Percentiles rank a stretch among this genome's conserved stretches.
Evolutionary conservation across 2,888 invertebrate species (phyloP).

Genomic region (Leucoma salicis): DNA sequence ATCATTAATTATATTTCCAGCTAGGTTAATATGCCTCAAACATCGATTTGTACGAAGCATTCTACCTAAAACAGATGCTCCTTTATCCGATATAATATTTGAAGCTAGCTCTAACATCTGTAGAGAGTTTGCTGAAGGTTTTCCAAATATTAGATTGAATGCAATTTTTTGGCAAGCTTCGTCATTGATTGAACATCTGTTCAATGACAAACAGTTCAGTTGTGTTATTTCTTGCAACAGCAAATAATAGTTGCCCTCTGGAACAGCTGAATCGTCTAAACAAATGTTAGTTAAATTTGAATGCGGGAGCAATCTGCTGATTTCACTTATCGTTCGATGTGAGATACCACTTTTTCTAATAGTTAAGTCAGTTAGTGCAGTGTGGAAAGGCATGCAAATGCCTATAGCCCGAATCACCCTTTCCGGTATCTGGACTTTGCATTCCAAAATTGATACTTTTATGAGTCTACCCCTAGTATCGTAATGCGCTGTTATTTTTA

Average conservation of each 20-base stretch:
- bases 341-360: slow-evolving; percentile 37
- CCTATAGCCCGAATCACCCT: slow-evolving; percentile 44
- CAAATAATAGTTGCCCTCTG: slow-evolving; percentile 43
- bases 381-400: slow-evolving; percentile 49
- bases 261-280: slow-evolving; percentile 46
- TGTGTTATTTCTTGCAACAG: slow-evolving; percentile 41
- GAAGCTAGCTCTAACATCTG: slow-evolving; percentile 45
- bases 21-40: slow-evolving; percentile 33
- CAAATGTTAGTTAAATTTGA: slow-evolving; percentile 55
- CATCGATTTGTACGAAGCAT: slow-evolving; percentile 11
- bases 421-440: slow-evolving; percentile 25
- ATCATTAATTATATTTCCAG: slow-evolving; percentile 32
- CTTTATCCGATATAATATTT: slow-evolving; percentile 40
- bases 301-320: slow-evolving; percentile 43
- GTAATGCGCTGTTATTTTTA: slow-evolving; percentile 37
- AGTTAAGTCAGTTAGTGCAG: slow-evolving; percentile 37
- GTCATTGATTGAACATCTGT: slow-evolving; percentile 49
- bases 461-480: slow-evolving; percentile 34
- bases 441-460: slow-evolving; percentile 40
- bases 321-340: slow-evolving; percentile 35
- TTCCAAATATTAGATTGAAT: slow-evolving; percentile 28
- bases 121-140: slow-evolving; percentile 32
- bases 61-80: slow-evolving; percentile 1
- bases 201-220: slow-evolving; percentile 50
- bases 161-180: slow-evolving; percentile 39